Percentiles rank a stretch among this genome's conserved stretches.
phyloP scores from a whole-genome alignment of 2,888 invertebrate genomes.

The Heliconius ethilla region DNA sequence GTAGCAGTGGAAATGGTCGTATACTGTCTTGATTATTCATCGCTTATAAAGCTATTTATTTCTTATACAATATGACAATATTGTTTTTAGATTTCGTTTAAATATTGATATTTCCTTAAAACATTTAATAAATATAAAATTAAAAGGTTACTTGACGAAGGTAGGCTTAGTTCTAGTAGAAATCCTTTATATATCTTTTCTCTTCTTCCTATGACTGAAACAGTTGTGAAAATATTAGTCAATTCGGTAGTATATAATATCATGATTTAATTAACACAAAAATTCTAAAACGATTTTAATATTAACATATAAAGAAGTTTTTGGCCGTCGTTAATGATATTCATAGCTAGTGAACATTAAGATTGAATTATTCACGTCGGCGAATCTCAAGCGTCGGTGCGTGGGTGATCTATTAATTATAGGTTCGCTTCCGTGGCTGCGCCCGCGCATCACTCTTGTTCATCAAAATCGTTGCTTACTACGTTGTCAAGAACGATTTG shows the following conservation, averaged over 20 bases:
- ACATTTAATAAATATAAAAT: too few relatives aligned
- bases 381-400: conserved; percentile 57
- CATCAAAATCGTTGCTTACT: conserved; percentile 38
- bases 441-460: conserved; percentile 53
- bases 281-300: background rate
- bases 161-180: too few relatives aligned
- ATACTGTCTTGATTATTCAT: background rate
- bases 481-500: conserved; percentile 44
- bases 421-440: conserved; percentile 54
- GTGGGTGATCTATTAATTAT: conserved; percentile 65
- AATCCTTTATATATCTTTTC: too few relatives aligned
- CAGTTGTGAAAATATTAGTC: background rate
- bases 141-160: too few relatives aligned
- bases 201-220: too few relatives aligned
- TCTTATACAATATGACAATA: background rate
- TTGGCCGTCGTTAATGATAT: conserved; percentile 42
- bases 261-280: background rate
- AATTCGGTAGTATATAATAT: too few relatives aligned
- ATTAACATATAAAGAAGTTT: conserved; percentile 25
- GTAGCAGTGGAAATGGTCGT: background rate
- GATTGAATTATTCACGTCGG: conserved; percentile 47
- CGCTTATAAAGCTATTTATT: background rate
- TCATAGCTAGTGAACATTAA: conserved; percentile 44
- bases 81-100: background rate
- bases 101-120: background rate